Conservation (phyloP, 2,113 vertebrate genomes). For the Labeo rohita region DNA sequence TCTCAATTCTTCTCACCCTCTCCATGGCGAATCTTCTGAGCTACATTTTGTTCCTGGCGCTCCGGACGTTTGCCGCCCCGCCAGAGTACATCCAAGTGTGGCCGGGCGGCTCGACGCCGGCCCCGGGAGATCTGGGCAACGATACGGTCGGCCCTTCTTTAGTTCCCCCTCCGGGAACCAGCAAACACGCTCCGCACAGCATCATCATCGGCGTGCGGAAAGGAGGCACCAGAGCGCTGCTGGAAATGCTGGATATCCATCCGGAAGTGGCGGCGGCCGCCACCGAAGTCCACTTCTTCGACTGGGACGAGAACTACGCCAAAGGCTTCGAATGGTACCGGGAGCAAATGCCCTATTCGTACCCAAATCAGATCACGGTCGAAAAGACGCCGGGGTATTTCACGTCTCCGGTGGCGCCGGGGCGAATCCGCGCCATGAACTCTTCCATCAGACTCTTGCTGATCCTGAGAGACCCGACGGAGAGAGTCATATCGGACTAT, state of each 20-base stretch:
- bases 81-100: conserved; percentile 67
- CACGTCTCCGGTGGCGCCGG: conserved; percentile 86
- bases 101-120: conserved; percentile 66
- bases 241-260: conserved; percentile 94
- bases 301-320: conserved; percentile 92
- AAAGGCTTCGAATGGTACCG: conserved; percentile 92
- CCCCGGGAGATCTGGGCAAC: conserved; percentile 73
- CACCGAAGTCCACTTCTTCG: conserved; percentile 94
- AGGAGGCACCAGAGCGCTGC: conserved; percentile 88
- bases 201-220: conserved; percentile 94
- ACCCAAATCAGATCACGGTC: conserved; percentile 89
- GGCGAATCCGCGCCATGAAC: conserved; percentile 90
- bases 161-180: conserved; percentile 82
- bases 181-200: conserved; percentile 84
- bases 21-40: conserved; percentile 83
- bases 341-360: conserved; percentile 90
- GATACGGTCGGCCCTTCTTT: conserved; percentile 73
- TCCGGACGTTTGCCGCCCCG: conserved; percentile 76
- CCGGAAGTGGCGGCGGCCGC: conserved; percentile 89
- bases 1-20: conserved; percentile 12
- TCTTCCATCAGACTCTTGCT: conserved; percentile 89
- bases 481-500: conserved; percentile 92
- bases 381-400: conserved; percentile 96
- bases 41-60: conserved; percentile 82
- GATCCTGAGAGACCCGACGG: conserved; percentile 88